Conservation (phyloP, 2,888 invertebrate genomes). For the Tiliacea citrago region DNA sequence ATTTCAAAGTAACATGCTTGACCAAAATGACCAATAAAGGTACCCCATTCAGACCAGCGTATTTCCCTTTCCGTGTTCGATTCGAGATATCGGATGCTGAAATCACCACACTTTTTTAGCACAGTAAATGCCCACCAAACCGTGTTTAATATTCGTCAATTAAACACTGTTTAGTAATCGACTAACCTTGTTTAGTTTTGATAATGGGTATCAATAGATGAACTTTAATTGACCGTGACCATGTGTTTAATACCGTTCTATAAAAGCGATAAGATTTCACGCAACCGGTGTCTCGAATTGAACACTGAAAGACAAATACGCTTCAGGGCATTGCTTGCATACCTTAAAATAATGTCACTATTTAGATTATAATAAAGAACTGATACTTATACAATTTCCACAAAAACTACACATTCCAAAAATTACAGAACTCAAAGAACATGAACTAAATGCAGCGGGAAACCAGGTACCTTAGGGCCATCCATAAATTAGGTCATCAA, state of each 20-base stretch:
- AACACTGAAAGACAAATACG: background rate
- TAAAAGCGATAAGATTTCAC: background rate
- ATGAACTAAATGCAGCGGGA: constrained; percentile 29
- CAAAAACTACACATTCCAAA: background rate
- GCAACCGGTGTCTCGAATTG: background rate
- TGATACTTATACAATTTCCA: background rate
- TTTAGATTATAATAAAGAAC: constrained; percentile 1
- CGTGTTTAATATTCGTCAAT: background rate
- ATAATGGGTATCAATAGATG: background rate
- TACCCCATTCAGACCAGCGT: background rate
- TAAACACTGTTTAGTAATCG: background rate
- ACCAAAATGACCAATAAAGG: constrained; percentile 2
- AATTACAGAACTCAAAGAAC: constrained; percentile 5
- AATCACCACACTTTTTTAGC: background rate
- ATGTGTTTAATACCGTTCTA: background rate
- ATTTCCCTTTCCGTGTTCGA: background rate
- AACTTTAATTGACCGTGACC: background rate
- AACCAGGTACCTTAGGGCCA: constrained; percentile 29
- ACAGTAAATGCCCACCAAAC: background rate
- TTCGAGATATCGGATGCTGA: background rate
- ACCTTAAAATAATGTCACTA: constrained; percentile 12
- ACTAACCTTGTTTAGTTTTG: background rate
- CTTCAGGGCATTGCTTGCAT: background rate
- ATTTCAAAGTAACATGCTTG: constrained; percentile 30
- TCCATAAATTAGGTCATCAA: background rate